Percentiles rank a stretch among this genome's conserved stretches.
phyloP scores from a whole-genome alignment of 2,113 vertebrate genomes.

The Jacana jacana region DNA sequence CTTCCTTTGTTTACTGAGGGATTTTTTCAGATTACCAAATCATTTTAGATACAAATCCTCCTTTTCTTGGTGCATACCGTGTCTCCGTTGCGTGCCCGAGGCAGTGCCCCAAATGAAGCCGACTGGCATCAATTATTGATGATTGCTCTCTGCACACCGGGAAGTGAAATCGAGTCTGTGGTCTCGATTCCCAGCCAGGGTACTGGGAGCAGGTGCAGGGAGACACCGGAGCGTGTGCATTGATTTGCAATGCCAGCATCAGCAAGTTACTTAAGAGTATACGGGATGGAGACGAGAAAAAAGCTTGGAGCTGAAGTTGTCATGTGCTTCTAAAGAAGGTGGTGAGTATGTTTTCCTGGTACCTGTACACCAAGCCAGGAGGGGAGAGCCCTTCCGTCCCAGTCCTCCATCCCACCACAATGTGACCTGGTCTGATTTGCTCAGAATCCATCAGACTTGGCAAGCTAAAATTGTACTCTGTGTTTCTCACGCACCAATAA shows the following conservation, averaged over 20 bases:
- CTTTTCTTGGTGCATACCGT: background rate
- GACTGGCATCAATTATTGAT: background rate
- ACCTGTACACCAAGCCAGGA: background rate
- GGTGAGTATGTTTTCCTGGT: background rate
- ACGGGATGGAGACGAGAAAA: background rate
- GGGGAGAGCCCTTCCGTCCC: background rate
- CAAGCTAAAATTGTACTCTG: background rate
- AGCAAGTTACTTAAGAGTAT: background rate
- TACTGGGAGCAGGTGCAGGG: background rate
- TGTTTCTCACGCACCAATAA: background rate
- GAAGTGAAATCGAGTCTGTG: background rate
- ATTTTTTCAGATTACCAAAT: conserved; percentile 55
- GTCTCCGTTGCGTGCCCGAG: background rate
- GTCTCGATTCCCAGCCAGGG: background rate
- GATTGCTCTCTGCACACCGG: background rate
- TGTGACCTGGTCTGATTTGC: background rate
- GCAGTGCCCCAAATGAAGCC: background rate
- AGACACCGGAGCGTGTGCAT: fast-evolving
- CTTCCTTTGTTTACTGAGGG: conserved; percentile 51
- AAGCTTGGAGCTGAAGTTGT: background rate
- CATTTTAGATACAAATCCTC: conserved; percentile 16
- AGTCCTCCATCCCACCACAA: background rate
- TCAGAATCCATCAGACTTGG: background rate
- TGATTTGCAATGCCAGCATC: background rate
- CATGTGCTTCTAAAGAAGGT: background rate